A percentile compares a stretch with the other conserved stretches of the same genome.
Evolutionary conservation across 2,888 invertebrate species (phyloP).

Genomic region (Apotomis capreana): DNA sequence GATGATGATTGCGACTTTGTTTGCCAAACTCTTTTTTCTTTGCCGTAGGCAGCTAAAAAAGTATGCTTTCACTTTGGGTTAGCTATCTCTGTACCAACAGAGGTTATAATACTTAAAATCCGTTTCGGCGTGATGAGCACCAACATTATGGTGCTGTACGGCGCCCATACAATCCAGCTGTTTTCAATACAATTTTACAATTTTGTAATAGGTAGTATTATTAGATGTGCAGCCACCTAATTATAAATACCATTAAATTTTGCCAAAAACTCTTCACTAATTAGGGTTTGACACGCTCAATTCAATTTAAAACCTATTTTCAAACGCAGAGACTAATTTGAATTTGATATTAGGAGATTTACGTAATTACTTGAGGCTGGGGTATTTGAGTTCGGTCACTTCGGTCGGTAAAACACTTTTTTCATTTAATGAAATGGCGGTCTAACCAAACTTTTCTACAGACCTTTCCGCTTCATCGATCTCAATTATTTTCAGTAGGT

Average conservation of each 20-base stretch:
- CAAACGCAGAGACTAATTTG: constrained; percentile 1
- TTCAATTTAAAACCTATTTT: background rate
- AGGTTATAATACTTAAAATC: no score
- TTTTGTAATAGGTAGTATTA: no score
- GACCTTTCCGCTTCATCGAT: constrained; percentile 24
- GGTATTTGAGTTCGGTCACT: constrained; percentile 17
- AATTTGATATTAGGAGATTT: constrained; percentile 13
- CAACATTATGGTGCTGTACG: no score
- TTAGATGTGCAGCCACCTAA: no score
- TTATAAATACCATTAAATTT: background rate
- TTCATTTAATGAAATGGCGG: constrained; percentile 21
- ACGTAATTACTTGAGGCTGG: constrained; percentile 23
- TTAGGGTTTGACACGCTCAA: background rate
- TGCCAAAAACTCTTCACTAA: background rate
- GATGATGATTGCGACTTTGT: no score
- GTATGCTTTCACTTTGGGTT: no score
- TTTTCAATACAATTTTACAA: no score
- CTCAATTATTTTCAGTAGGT: constrained; percentile 18
- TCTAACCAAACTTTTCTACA: constrained; percentile 4
- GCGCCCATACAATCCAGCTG: no score
- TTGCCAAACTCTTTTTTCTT: no score
- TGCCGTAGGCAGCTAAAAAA: no score
- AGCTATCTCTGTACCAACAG: no score
- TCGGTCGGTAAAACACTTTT: constrained; percentile 13
- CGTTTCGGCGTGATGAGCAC: no score